Evolutionary conservation across 2,113 vertebrate genomes (phyloP).

Genomic region (Elephas maximus): DNA sequence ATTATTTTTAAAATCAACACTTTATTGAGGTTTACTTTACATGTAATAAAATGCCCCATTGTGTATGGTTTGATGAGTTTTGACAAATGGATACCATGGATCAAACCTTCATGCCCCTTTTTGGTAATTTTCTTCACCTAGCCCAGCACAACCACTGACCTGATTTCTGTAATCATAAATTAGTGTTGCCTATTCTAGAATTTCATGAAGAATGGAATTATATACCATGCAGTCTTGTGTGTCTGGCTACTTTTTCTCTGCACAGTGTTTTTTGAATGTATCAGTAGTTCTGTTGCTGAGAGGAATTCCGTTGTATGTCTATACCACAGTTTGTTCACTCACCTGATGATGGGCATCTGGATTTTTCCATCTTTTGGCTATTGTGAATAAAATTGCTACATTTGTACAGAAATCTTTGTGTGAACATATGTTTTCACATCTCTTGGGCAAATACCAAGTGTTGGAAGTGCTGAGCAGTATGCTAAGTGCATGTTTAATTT

Average conservation of each 20-base stretch:
- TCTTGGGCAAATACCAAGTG: constrained; percentile 60
- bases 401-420: constrained; percentile 28
- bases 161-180: neutral
- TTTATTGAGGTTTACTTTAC: neutral
- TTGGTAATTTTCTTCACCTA: neutral
- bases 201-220: neutral
- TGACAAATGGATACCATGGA: neutral
- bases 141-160: neutral
- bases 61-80: neutral
- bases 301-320: neutral
- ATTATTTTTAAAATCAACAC: neutral
- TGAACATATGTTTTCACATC: constrained; percentile 62
- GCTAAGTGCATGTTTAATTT: constrained; percentile 63
- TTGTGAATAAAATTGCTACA: neutral
- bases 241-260: neutral
- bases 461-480: constrained; percentile 64
- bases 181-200: constrained; percentile 13
- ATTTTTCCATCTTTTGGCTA: neutral
- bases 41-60: neutral
- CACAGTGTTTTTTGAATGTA: neutral
- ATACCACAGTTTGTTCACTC: neutral
- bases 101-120: neutral
- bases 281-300: neutral
- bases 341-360: neutral
- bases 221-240: neutral